Conservation (phyloP, 2,888 invertebrate genomes). For the Amphipoea oculea region DNA sequence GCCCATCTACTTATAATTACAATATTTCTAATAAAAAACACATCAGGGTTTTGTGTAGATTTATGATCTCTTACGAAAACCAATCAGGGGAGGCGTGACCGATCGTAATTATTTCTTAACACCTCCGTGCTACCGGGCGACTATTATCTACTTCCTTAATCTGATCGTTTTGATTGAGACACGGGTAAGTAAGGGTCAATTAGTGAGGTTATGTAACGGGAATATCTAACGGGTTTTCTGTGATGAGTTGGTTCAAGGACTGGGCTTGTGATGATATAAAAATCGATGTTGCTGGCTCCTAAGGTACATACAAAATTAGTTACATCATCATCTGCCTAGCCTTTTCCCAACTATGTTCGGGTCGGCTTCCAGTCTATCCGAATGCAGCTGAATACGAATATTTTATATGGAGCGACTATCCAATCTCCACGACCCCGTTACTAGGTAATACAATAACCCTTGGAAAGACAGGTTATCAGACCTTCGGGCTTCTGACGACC, state of each 20-base stretch:
- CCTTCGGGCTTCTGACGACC: too few species aligned
- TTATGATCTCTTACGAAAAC: conserved; percentile 87
- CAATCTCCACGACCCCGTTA: too few species aligned
- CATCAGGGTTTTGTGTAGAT: conserved; percentile 78
- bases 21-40: conserved; percentile 79
- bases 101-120: conserved; percentile 89
- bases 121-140: conserved; percentile 86
- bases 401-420: too few species aligned
- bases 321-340: background rate
- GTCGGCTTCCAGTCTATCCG: background rate
- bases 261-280: background rate
- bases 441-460: too few species aligned
- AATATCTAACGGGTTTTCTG: conserved; percentile 34
- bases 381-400: background rate
- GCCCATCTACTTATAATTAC: conserved; percentile 80
- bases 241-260: background rate
- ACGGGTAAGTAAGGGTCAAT: conserved; percentile 79
- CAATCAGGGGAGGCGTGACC: conserved; percentile 88
- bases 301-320: background rate
- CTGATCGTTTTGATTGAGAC: conserved; percentile 83
- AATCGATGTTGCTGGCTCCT: background rate
- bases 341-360: background rate
- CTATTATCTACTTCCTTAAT: conserved; percentile 82
- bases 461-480: too few species aligned
- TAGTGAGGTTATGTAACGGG: conserved; percentile 74